A percentile compares a stretch with the other conserved stretches of the same genome.
Evolutionary conservation across 1,140 invertebrate species (phyloP).

Genomic region (Bradysia coprophila): DNA sequence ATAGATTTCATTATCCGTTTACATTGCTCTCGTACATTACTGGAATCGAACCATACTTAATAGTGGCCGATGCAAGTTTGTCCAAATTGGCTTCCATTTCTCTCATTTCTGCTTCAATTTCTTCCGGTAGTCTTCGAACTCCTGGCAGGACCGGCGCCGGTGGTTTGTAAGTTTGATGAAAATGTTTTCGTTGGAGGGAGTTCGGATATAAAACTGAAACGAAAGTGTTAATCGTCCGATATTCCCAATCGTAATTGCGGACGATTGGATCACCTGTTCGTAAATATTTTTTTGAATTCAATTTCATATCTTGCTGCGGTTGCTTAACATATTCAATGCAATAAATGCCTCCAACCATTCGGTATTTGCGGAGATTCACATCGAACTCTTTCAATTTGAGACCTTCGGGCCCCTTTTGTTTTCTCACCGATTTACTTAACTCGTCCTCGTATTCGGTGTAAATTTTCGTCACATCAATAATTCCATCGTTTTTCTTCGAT

Average conservation of each 20-base stretch:
- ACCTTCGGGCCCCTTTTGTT: conserved; percentile 16
- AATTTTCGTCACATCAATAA: conserved; percentile 18
- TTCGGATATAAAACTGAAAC: conserved; percentile 45
- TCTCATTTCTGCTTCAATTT: conserved; percentile 61
- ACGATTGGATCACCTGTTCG: conserved; percentile 19
- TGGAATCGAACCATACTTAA: conserved; percentile 34
- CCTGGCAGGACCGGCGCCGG: conserved; percentile 42
- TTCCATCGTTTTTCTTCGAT: conserved; percentile 6
- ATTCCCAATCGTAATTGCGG: no score
- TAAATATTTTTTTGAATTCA: conserved; percentile 22
- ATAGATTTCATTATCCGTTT: conserved; percentile 5
- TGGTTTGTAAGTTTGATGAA: conserved; percentile 46
- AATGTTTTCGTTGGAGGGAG: conserved; percentile 39
- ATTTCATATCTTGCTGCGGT: conserved; percentile 33
- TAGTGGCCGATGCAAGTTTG: conserved; percentile 43
- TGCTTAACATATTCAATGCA: conserved; percentile 41
- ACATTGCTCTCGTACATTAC: neutral
- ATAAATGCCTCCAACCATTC: conserved; percentile 42
- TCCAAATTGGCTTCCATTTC: conserved; percentile 52
- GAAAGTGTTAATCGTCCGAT: conserved; percentile 5
- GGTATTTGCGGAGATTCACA: conserved; percentile 43
- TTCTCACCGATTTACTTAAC: conserved; percentile 17
- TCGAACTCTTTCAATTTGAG: conserved; percentile 26
- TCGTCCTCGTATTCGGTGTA: conserved; percentile 23
- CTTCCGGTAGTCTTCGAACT: conserved; percentile 49